Conservation (phyloP, 2,797 vertebrate species). For the Sebastes itinus region DNA sequence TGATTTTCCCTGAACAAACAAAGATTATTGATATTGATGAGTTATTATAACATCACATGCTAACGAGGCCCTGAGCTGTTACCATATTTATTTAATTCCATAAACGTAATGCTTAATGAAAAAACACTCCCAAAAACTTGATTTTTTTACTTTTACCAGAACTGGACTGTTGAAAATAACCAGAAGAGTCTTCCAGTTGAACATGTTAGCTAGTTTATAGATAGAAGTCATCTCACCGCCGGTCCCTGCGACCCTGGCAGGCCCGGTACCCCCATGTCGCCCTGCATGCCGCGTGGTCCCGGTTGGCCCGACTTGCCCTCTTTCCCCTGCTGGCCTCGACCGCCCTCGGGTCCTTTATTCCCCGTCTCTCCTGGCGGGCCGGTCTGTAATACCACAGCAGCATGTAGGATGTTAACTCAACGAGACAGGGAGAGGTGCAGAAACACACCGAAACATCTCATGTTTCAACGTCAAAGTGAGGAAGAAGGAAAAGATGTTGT, state of each 20-base stretch:
- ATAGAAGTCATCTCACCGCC: conserved; percentile 79
- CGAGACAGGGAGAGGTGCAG: neutral
- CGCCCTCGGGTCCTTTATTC: conserved; percentile 90
- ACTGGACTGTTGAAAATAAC: neutral
- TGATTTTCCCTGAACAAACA: conserved; percentile 85
- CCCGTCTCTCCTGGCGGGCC: conserved; percentile 92
- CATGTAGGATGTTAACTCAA: neutral
- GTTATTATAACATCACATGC: neutral
- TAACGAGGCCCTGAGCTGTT: neutral
- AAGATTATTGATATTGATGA: neutral
- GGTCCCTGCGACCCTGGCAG: conserved; percentile 88
- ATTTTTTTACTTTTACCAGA: neutral
- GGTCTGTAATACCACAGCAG: conserved; percentile 71
- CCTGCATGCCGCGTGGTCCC: conserved; percentile 93
- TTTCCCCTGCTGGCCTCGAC: conserved; percentile 86
- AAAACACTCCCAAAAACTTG: too few species aligned
- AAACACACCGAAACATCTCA: too few species aligned
- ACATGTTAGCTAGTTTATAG: neutral
- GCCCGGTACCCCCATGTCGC: conserved; percentile 89
- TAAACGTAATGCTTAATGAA: neutral
- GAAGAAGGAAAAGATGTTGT: neutral
- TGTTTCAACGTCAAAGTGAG: too few species aligned
- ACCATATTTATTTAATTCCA: neutral
- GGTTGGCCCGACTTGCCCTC: conserved; percentile 87
- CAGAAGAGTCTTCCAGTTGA: neutral